Evolutionary conservation across 2,113 vertebrate species (phyloP), one percentile per base, ranked within the genome.

Genomic region (Chascanopsetta lugubris): DNA sequence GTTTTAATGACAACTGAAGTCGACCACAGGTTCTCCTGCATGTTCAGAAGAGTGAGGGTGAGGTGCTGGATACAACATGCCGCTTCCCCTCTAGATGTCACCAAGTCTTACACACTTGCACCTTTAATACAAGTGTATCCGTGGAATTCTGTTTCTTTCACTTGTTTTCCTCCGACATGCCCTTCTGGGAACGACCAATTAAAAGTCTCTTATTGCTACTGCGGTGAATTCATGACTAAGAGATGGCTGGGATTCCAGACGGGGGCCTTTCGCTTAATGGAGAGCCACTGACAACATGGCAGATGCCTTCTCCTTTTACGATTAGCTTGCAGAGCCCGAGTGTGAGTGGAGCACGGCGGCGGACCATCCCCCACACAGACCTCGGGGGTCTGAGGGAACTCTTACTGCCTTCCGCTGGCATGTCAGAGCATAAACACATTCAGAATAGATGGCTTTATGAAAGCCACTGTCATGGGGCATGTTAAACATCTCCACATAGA

Each of bases 291-390:
- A 75, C 76, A 80, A 72, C 64, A 75, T 15, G 61, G 50, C 80
- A 83, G 79, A 69, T 85, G 83, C 13, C 1, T 11, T 82, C 53
- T 91, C 77, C 12, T 83, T 87, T 91, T 89, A 89, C 79, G 48
- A 75, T 88, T 85, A 83, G 68, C 85, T 57, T 67, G 87, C 82
- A 81, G 45, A 34, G 36, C 64, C 53, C 59, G 74, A 67, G 68
- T 76, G 34, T 62, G 34, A 63, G 27, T 5, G 50, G n/a, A 49
- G 58, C 56, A 40, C 17, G 3, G 10, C 40, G 59, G 24, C 46
- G 6, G 5, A 56, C 57, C 62, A 49, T 61, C 11, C 34, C 62
- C 49, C 25, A 66, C 21, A 21, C 43, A 54, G 10, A 42, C 27
- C 24, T 7, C 9, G n/a, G 54, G 12, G 15, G 46, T 4, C n/a